Evolutionary conservation across 1,140 invertebrate species (phyloP).

Genomic region (Monomorium pharaonis): DNA sequence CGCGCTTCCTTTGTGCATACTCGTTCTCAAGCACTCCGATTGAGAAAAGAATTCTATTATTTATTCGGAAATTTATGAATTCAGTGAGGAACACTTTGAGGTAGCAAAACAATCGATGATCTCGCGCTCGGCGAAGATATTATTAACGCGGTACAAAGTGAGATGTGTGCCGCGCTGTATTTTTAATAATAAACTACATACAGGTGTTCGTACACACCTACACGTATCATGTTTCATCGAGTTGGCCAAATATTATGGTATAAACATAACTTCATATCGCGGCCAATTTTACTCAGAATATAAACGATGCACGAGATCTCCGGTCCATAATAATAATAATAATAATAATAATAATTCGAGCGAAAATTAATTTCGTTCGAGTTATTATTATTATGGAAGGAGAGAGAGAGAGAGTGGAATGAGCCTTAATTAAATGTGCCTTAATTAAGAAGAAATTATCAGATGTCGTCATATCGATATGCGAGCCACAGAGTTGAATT

Average conservation of each 20-base stretch:
- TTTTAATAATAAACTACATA: conserved; percentile 18
- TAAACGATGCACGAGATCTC: conserved; percentile 24
- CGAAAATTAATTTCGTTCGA: conserved; percentile 46
- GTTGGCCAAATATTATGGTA: conserved; percentile 4
- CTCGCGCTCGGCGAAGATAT: neutral
- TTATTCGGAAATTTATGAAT: neutral
- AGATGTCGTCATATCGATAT: neutral
- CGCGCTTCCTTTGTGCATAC: neutral
- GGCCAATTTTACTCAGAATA: neutral
- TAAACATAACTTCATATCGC: neutral
- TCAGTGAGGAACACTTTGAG: no score
- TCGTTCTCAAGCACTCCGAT: neutral
- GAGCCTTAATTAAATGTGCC: conserved; percentile 13
- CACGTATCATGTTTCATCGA: neutral
- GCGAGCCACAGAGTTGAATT: neutral
- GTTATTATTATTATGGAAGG: conserved; percentile 27
- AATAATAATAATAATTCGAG: no score
- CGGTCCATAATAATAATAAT: no score
- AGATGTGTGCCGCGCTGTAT: neutral
- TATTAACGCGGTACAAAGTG: neutral
- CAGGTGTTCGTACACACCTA: neutral
- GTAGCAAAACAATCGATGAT: neutral
- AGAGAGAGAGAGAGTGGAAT: no score
- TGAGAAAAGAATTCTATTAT: neutral
- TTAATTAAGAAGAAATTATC: conserved; percentile 57